Conservation (phyloP, 2,888 invertebrate genomes). For the Ametastegia equiseti region DNA sequence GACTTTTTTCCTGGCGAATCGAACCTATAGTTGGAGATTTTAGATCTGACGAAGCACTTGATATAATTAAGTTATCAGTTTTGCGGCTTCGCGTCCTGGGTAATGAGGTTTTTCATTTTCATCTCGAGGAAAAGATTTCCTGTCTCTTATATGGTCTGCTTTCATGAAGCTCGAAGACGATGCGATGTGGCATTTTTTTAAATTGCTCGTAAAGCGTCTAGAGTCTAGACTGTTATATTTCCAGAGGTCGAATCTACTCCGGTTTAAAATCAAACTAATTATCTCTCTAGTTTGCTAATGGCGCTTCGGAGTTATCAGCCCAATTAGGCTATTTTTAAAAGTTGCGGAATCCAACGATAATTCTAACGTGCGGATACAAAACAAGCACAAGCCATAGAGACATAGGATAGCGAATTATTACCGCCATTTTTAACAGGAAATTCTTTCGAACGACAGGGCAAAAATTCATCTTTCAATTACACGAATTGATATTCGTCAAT, state of each 20-base stretch:
- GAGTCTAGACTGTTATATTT: not conserved
- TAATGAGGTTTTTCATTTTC: not conserved
- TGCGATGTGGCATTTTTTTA: not conserved
- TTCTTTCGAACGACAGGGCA: no score
- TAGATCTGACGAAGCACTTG: not conserved
- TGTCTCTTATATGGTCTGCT: not conserved
- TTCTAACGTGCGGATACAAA: not conserved
- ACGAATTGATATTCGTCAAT: no score
- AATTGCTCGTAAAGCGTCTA: not conserved
- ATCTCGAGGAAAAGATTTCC: not conserved
- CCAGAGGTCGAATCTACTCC: slow-evolving; percentile 1
- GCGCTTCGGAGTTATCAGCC: no score
- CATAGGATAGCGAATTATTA: not conserved
- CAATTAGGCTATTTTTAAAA: slow-evolving; percentile 35
- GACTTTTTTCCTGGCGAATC: not conserved
- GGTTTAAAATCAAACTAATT: slow-evolving; percentile 25
- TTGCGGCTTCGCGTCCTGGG: slow-evolving; percentile 13
- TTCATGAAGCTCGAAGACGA: not conserved
- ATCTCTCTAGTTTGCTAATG: not conserved
- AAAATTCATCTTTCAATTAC: no score
- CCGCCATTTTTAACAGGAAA: no score
- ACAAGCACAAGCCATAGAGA: not conserved
- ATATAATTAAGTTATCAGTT: not conserved
- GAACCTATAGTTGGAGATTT: not conserved
- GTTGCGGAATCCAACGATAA: not conserved